Conservation (phyloP, 2,888 invertebrate species). For the Leptogaster cylindrica region DNA sequence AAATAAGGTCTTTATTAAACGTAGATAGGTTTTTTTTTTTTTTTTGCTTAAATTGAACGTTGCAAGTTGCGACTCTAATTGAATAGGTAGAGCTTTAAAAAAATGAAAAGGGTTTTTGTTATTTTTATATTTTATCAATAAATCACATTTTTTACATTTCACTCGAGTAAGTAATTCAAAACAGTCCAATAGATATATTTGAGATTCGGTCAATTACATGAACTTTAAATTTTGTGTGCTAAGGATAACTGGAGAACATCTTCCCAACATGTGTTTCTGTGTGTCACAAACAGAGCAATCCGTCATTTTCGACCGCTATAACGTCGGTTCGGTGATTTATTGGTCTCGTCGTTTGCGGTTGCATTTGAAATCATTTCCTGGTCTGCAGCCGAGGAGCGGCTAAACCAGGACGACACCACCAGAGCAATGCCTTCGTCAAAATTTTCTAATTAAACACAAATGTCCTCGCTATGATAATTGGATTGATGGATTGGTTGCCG, state of each 20-base stretch:
- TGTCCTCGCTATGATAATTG: slow-evolving; percentile 33
- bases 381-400: not conserved
- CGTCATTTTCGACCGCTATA: slow-evolving; percentile 41
- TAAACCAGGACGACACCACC: not conserved
- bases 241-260: slow-evolving; percentile 1
- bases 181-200: no score
- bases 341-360: slow-evolving; percentile 38
- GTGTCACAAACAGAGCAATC: slow-evolving; percentile 16
- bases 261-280: slow-evolving; percentile 28
- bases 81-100: no score
- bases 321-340: slow-evolving; percentile 42
- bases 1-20: no score
- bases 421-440: not conserved
- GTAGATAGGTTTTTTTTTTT: no score
- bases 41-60: no score
- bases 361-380: slow-evolving; percentile 30
- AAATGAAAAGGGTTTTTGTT: no score
- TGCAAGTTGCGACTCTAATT: no score
- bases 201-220: no score
- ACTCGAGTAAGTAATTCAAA: no score
- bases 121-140: no score
- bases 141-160: no score
- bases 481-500: slow-evolving; percentile 26
- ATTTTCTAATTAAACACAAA: slow-evolving; percentile 37
- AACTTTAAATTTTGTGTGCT: no score